Percentiles rank a stretch among this genome's conserved stretches.
Evolutionary conservation across 2,888 invertebrate species (phyloP).

Genomic region (Conomelus anceps): DNA sequence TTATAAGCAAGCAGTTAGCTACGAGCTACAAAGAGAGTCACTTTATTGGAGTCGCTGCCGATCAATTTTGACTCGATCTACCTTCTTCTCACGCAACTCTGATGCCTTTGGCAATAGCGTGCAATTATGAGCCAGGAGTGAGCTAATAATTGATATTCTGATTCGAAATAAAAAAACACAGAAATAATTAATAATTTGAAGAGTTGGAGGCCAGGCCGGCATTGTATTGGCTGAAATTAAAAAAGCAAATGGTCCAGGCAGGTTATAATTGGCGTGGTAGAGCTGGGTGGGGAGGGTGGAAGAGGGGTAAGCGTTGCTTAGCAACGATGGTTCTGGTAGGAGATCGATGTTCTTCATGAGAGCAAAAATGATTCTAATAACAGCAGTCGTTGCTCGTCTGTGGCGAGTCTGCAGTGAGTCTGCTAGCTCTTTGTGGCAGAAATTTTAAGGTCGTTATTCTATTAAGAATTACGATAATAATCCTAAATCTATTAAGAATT

Average conservation of each 20-base stretch:
- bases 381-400: background rate
- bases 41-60: background rate
- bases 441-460: background rate
- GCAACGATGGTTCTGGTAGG: background rate
- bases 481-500: background rate
- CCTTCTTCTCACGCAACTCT: background rate
- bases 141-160: conserved; percentile 10
- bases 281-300: background rate
- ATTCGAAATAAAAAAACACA: background rate
- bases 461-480: background rate
- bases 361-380: conserved; percentile 14
- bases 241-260: conserved; percentile 13
- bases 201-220: background rate
- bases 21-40: too few relatives aligned
- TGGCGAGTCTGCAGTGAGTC: background rate
- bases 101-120: background rate
- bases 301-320: conserved; percentile 2
- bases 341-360: conserved; percentile 12
- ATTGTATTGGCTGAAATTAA: conserved; percentile 5
- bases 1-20: too few relatives aligned
- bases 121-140: background rate
- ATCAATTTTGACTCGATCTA: background rate
- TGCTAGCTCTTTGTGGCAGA: background rate
- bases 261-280: conserved; percentile 7
- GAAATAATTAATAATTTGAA: conserved; percentile 7